Evolutionary conservation across 2,888 invertebrate genomes (phyloP).

Genomic region (Ceramica pisi): DNA sequence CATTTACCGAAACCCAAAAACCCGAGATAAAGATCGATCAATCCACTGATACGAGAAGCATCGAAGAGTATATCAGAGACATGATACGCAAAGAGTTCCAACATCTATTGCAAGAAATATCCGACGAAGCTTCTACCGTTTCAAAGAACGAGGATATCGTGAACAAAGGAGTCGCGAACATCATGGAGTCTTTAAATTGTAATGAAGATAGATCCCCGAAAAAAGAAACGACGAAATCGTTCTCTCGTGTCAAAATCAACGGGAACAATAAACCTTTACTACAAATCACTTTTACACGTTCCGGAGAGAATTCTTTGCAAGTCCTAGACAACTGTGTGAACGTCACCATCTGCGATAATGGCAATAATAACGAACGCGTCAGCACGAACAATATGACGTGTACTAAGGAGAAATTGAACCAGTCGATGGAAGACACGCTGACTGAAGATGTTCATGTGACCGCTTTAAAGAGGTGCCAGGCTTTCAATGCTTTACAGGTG

Average conservation of each 20-base stretch:
- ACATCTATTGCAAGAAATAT: constrained; percentile 78
- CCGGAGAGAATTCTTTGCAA: constrained; percentile 85
- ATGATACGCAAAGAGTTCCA: constrained; percentile 86
- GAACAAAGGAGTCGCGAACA: constrained; percentile 81
- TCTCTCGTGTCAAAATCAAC: constrained; percentile 85
- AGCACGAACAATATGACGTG: constrained; percentile 31
- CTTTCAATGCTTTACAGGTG: constrained; percentile 89
- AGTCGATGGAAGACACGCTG: constrained; percentile 78
- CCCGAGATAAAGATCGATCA: constrained; percentile 78
- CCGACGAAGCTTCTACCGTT: constrained; percentile 73
- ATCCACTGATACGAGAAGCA: constrained; percentile 84
- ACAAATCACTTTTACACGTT: constrained; percentile 84
- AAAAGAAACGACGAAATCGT: constrained; percentile 78
- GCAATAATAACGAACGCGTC: constrained; percentile 53
- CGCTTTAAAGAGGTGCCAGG: constrained; percentile 87
- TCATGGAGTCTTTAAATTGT: constrained; percentile 79
- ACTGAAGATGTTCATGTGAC: constrained; percentile 81
- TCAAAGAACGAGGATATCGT: constrained; percentile 78
- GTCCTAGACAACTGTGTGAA: constrained; percentile 86
- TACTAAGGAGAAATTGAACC: constrained; percentile 75
- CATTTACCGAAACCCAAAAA: constrained; percentile 58
- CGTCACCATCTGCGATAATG: constrained; percentile 82
- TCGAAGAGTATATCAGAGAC: constrained; percentile 85
- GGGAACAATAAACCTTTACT: constrained; percentile 87
- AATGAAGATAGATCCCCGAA: constrained; percentile 65